phyloP scores from a whole-genome alignment of 2,888 invertebrate genomes.

The Tridacna crocea region DNA sequence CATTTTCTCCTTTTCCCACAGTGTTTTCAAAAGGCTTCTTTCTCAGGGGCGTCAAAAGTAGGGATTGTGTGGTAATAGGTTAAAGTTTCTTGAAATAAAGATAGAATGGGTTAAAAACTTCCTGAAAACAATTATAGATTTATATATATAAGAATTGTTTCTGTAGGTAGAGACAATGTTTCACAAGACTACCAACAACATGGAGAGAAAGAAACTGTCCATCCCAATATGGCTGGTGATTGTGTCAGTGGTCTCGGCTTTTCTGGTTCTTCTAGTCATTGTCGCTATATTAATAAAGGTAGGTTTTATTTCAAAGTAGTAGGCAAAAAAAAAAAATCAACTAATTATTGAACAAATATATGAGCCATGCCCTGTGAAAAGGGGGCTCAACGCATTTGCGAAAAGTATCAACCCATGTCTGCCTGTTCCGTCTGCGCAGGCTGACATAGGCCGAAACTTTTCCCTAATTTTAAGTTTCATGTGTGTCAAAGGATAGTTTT shows the following conservation, averaged over 20 bases:
- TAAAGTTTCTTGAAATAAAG: too few relatives aligned
- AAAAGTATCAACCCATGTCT: too few relatives aligned
- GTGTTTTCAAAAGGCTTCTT: too few relatives aligned
- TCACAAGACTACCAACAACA: slow-evolving; percentile 51
- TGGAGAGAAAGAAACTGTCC: slow-evolving; percentile 53
- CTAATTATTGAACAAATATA: background rate
- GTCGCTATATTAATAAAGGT: slow-evolving; percentile 61
- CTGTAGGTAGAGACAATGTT: slow-evolving; percentile 58
- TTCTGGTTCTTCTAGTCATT: slow-evolving; percentile 55
- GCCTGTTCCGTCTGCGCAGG: too few relatives aligned
- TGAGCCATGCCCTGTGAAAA: too few relatives aligned
- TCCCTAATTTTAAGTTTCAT: background rate
- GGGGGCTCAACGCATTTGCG: too few relatives aligned
- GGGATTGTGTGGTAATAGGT: too few relatives aligned
- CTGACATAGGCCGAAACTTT: too few relatives aligned
- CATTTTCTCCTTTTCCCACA: too few relatives aligned
- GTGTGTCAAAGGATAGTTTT: background rate
- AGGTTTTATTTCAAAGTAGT: background rate
- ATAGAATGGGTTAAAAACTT: too few relatives aligned
- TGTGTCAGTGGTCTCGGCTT: slow-evolving; percentile 61
- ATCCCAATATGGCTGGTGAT: slow-evolving; percentile 63
- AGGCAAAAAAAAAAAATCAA: background rate
- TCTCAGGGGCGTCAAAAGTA: too few relatives aligned
- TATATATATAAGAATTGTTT: background rate
- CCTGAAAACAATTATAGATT: background rate